Base-by-base conservation (phyloP, 2,797 vertebrate genomes). In the Mallotus villosus region DNA sequence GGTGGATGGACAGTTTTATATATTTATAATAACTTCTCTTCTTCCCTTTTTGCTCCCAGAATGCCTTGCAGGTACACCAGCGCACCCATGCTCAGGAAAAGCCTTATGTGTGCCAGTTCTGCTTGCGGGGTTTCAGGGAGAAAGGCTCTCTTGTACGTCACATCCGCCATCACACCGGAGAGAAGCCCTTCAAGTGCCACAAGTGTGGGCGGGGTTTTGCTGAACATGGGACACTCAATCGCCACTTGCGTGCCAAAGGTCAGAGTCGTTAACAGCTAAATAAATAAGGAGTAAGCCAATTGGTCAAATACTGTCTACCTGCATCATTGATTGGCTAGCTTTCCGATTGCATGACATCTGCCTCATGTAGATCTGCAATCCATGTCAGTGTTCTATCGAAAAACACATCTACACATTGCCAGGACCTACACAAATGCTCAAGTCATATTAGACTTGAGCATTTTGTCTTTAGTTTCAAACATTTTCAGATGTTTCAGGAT, bases 171-270 rank as follows among this genome's bases (percentile, higher is more conserved):
- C 98, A 99, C 91, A 99, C 98, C 0, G 97, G 98, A 0, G 98
- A 99, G 74, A 98, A 97, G 74, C 98, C 98, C 4, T 99, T 96
- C 79, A 98, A 96, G 81, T 99, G 98, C 74, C 91, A 92, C 57
- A 95, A 94, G 73, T 99, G 98, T 0, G 93, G 92, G 0, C 92
- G 98, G 0, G 97, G 96, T 58, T 99, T 99, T 0, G 97, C 98
- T 0, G 98, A 99, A 84, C 98, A 99, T 0, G 98, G 98, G 69
- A 99, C 97, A 0, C 94, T 99, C 55, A 99, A 98, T 81, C 92
- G 98, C 7, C 98, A 99, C 80, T 84, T 98, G 79, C 94, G 95
- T 0, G 96, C 98, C 63, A 99, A 99, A 96, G 98, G 98, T 97
- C 37, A 67, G 81, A 27, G 21, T 53, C 17, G 22, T 27, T 2